Conservation (phyloP, 1,140 invertebrate genomes). For the Nephila pilipes region DNA sequence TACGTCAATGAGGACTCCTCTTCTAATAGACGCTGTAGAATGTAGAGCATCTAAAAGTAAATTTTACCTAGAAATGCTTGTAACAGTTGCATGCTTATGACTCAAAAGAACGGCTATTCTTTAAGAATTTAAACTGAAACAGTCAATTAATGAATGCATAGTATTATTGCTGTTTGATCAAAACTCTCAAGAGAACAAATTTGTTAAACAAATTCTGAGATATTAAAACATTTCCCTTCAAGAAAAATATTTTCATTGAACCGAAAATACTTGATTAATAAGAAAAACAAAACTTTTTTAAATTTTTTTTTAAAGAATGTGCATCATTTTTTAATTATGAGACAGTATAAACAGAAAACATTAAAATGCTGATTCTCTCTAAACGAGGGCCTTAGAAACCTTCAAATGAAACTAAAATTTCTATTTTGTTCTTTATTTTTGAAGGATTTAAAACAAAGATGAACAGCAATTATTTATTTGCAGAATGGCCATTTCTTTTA, state of each 20-base stretch:
- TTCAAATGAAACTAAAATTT: slow-evolving; percentile 30
- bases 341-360: not conserved
- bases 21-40: too few relatives aligned
- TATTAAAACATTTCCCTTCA: too few relatives aligned
- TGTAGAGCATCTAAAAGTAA: too few relatives aligned
- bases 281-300: not conserved
- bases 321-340: not conserved
- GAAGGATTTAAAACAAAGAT: slow-evolving; percentile 44
- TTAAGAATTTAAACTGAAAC: too few relatives aligned
- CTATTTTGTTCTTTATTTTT: slow-evolving; percentile 62
- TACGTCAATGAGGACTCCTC: too few relatives aligned
- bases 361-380: not conserved
- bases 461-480: slow-evolving; percentile 47
- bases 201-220: too few relatives aligned
- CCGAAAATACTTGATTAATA: not conserved
- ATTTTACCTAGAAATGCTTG: too few relatives aligned
- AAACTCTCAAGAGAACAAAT: too few relatives aligned
- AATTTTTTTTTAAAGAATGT: not conserved
- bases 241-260: not conserved
- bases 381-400: slow-evolving; percentile 59
- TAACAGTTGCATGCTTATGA: too few relatives aligned
- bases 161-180: too few relatives aligned
- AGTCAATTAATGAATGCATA: too few relatives aligned
- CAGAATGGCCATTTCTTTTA: slow-evolving; percentile 60
- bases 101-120: too few relatives aligned